These are phyloP conservation scores for Zoanthus sociatus DNA, from an alignment of 92 coral and sea anemone species.

Conservation along the genomic window DNA sequence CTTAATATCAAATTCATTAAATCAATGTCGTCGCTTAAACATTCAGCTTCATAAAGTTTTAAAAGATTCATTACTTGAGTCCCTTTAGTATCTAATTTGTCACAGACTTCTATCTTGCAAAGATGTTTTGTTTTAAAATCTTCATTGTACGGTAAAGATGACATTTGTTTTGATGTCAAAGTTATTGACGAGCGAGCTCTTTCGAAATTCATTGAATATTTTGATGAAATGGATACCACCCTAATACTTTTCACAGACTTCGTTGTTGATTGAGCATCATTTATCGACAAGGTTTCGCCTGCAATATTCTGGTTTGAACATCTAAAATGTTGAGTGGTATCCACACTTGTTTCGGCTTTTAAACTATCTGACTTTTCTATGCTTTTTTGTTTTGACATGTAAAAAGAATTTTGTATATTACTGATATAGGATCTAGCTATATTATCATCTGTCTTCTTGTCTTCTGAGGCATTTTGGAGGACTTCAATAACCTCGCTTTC, in stretches of 20 bases:
- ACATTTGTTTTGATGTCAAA: neutral
- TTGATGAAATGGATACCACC: neutral
- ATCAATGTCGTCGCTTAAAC: conserved; percentile 14
- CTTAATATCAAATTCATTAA: conserved; percentile 18
- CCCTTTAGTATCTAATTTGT: conserved; percentile 7
- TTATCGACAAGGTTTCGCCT: neutral
- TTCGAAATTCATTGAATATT: neutral
- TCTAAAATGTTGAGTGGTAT: neutral
- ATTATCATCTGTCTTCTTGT: neutral
- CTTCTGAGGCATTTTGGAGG: neutral
- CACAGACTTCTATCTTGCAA: neutral
- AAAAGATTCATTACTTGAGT: neutral
- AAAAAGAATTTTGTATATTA: neutral
- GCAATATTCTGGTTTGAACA: neutral
- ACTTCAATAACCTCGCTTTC: neutral
- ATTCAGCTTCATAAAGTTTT: neutral
- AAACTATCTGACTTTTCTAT: neutral
- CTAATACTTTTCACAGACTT: neutral
- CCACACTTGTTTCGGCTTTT: neutral
- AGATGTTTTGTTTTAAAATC: neutral
- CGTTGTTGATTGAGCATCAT: neutral
- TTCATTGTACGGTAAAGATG: neutral
- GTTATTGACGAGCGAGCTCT: neutral
- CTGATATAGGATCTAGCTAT: neutral
- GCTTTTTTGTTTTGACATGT: neutral